A percentile compares a stretch with the other conserved stretches of the same genome.
Conservation (phyloP, 2,797 vertebrate genomes). For the Anabacerthia variegaticeps region DNA sequence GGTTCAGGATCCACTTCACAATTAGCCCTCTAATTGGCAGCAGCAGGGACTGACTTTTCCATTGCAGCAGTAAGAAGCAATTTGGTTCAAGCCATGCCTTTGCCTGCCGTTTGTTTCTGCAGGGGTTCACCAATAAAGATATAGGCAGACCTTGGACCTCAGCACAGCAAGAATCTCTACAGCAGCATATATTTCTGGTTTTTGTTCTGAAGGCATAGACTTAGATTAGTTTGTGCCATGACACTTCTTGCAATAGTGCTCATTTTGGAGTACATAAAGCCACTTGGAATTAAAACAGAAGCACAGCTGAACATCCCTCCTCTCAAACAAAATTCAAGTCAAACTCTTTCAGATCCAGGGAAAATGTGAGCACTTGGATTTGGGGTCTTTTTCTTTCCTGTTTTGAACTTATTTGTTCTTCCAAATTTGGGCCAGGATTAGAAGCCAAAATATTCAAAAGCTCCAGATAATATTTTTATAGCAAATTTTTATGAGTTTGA, state of each 20-base stretch:
- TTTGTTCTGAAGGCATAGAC: neutral
- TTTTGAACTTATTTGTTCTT: neutral
- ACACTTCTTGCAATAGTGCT: neutral
- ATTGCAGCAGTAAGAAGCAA: neutral
- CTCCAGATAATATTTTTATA: neutral
- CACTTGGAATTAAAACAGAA: neutral
- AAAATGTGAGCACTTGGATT: neutral
- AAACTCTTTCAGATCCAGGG: neutral
- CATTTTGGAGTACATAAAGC: neutral
- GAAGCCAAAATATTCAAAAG: neutral
- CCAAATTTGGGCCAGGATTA: neutral
- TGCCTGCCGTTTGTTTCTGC: neutral
- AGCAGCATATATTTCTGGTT: neutral
- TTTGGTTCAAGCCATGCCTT: neutral
- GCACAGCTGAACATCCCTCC: neutral
- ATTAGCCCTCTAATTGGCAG: slow-evolving; percentile 53
- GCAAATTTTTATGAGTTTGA: neutral
- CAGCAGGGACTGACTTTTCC: slow-evolving; percentile 10
- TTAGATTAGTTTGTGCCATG: neutral
- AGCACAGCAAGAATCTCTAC: neutral
- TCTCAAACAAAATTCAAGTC: neutral
- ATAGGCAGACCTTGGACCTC: neutral
- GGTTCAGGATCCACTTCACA: slow-evolving; percentile 2
- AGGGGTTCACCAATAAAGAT: neutral
- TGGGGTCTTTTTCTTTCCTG: neutral